A percentile compares a stretch with the other conserved stretches of the same genome.
phyloP scores from a whole-genome alignment of 2,797 vertebrate species.

The Oryzias sinensis region DNA sequence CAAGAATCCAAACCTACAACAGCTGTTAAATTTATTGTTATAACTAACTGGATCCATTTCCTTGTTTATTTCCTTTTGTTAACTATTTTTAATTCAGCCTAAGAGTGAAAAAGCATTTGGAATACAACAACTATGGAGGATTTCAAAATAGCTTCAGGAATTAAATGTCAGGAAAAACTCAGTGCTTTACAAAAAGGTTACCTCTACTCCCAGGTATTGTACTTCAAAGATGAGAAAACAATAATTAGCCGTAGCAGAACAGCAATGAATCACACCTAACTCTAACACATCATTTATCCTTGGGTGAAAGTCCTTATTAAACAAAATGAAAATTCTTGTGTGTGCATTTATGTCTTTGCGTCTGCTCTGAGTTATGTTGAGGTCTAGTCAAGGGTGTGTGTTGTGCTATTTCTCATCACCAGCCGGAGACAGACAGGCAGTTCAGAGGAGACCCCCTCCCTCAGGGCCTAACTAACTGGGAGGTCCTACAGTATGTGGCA shows the following conservation, averaged over 20 bases:
- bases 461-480: conserved; percentile 57
- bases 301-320: conserved; percentile 46
- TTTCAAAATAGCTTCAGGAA: not conserved
- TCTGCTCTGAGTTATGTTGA: conserved; percentile 52
- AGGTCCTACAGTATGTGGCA: conserved; percentile 58
- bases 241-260: conserved; percentile 31
- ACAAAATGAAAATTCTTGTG: conserved; percentile 22
- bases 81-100: conserved; percentile 1
- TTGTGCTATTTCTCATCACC: conserved; percentile 60
- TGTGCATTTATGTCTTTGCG: conserved; percentile 14
- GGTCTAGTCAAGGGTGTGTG: conserved; percentile 46
- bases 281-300: conserved; percentile 44
- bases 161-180: not conserved
- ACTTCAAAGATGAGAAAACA: conserved; percentile 22
- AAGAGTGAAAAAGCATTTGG: not conserved
- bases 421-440: conserved; percentile 51
- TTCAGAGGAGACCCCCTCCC: conserved; percentile 58
- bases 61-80: conserved; percentile 4
- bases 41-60: not conserved
- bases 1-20: conserved; percentile 4
- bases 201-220: conserved; percentile 1
- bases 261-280: conserved; percentile 29
- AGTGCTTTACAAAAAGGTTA: no score
- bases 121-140: not conserved
- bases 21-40: conserved; percentile 9